A percentile compares a stretch with the other conserved stretches of the same genome.
phyloP scores from a whole-genome alignment of 2,888 invertebrate species.

The Sinohyriopsis cumingii region DNA sequence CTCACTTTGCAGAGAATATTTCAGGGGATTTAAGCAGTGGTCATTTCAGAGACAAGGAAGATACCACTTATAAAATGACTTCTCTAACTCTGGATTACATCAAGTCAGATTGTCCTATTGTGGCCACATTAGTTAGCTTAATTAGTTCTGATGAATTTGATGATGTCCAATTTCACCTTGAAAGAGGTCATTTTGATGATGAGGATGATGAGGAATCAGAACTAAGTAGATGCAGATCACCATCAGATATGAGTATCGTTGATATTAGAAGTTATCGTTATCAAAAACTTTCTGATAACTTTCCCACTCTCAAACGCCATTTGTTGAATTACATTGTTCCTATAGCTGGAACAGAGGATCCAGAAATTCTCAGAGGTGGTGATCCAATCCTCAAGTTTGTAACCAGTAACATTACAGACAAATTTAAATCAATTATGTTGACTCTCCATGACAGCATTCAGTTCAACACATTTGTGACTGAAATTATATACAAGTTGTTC shows the following conservation, averaged over 20 bases:
- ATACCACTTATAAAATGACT: conserved; percentile 50
- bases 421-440: conserved; percentile 61
- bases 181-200: conserved; percentile 51
- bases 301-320: conserved; percentile 61
- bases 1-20: conserved; percentile 6
- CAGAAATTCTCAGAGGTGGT: conserved; percentile 52
- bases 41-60: conserved; percentile 13
- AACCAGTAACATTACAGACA: conserved; percentile 55
- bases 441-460: conserved; percentile 55
- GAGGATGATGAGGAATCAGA: conserved; percentile 20
- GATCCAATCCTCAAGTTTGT: conserved; percentile 64
- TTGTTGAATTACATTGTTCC: conserved; percentile 61
- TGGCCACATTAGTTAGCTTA: conserved; percentile 65
- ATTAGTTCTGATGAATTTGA: conserved; percentile 65
- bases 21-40: conserved; percentile 9
- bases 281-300: conserved; percentile 59
- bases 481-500: conserved; percentile 50
- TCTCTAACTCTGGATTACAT: conserved; percentile 65
- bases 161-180: conserved; percentile 48
- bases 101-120: conserved; percentile 58
- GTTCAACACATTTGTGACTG: conserved; percentile 50
- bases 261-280: conserved; percentile 66
- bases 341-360: conserved; percentile 59
- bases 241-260: conserved; percentile 61
- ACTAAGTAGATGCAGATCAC: conserved; percentile 31